These are phyloP conservation scores for Sterrhoptilus dennistouni DNA, from an alignment of 2,113 vertebrate genomes.

Conservation along the genomic window DNA sequence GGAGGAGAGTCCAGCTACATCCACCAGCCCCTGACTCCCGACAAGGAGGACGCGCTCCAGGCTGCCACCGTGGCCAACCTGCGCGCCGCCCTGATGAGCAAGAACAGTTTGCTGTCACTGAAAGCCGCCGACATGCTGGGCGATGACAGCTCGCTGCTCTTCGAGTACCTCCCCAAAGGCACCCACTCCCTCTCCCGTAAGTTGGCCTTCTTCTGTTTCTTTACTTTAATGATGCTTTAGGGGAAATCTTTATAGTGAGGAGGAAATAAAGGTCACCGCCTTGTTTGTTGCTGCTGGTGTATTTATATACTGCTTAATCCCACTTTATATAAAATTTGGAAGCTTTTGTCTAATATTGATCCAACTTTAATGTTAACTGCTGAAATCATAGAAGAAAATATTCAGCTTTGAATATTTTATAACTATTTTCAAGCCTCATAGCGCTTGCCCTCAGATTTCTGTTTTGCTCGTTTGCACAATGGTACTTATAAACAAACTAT, in stretches of 20 bases:
- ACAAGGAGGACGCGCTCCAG: constrained; percentile 86
- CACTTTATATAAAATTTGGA: not conserved
- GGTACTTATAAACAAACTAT: not conserved
- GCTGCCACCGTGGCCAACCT: constrained; percentile 89
- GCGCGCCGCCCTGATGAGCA: constrained; percentile 94
- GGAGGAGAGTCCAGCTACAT: constrained; percentile 81
- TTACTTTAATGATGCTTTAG: not conserved
- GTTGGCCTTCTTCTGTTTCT: constrained; percentile 58
- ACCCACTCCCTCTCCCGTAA: constrained; percentile 93
- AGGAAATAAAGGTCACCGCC: not conserved
- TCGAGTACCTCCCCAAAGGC: constrained; percentile 96
- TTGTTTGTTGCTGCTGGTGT: accelerated
- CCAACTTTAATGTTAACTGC: not conserved
- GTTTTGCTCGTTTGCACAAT: not conserved
- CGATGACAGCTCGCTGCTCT: constrained; percentile 92
- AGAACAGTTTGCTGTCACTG: constrained; percentile 95
- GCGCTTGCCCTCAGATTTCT: not conserved
- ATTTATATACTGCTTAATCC: not conserved
- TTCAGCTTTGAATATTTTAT: not conserved
- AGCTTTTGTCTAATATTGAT: not conserved
- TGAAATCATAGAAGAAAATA: not conserved
- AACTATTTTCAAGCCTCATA: too few species aligned
- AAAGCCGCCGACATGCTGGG: constrained; percentile 92
- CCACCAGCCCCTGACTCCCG: constrained; percentile 73
- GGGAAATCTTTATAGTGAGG: not conserved